phyloP scores from a whole-genome alignment of 1,140 invertebrate species.

The Sinonovacula constricta region DNA sequence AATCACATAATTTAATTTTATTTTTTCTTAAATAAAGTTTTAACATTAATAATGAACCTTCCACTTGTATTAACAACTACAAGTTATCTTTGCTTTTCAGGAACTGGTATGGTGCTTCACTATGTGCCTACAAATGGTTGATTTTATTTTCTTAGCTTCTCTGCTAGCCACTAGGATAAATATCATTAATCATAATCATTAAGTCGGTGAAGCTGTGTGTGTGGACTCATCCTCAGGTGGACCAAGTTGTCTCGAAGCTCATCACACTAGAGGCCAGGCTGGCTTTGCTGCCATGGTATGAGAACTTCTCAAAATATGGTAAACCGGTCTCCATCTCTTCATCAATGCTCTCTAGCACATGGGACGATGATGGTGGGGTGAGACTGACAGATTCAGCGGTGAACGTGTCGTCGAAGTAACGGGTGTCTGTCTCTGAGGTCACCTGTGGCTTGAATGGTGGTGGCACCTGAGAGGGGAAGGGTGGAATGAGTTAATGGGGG shows the following conservation, averaged over 20 bases:
- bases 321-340: slow-evolving; percentile 62
- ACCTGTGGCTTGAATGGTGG: slow-evolving; percentile 97
- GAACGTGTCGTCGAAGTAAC: slow-evolving; percentile 98
- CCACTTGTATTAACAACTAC: too few relatives aligned
- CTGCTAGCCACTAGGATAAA: too few relatives aligned
- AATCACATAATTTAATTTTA: too few relatives aligned
- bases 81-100: too few relatives aligned
- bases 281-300: slow-evolving; percentile 71
- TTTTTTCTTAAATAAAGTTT: too few relatives aligned
- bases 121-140: too few relatives aligned
- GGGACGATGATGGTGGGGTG: slow-evolving; percentile 86
- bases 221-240: slow-evolving; percentile 41
- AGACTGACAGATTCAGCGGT: slow-evolving; percentile 98
- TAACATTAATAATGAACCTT: too few relatives aligned
- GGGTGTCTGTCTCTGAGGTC: slow-evolving; percentile 96
- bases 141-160: too few relatives aligned
- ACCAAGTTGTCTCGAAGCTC: slow-evolving; percentile 73
- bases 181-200: too few relatives aligned
- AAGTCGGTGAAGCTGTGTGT: neutral
- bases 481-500: slow-evolving; percentile 14
- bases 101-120: too few relatives aligned
- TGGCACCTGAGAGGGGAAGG: slow-evolving; percentile 71
- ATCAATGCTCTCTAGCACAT: slow-evolving; percentile 66
- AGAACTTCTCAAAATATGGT: slow-evolving; percentile 76
- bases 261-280: slow-evolving; percentile 68